Evolutionary conservation across 2,888 invertebrate species (phyloP), one percentile per base, ranked within the genome.

Genomic region (Xiphydria camelus): DNA sequence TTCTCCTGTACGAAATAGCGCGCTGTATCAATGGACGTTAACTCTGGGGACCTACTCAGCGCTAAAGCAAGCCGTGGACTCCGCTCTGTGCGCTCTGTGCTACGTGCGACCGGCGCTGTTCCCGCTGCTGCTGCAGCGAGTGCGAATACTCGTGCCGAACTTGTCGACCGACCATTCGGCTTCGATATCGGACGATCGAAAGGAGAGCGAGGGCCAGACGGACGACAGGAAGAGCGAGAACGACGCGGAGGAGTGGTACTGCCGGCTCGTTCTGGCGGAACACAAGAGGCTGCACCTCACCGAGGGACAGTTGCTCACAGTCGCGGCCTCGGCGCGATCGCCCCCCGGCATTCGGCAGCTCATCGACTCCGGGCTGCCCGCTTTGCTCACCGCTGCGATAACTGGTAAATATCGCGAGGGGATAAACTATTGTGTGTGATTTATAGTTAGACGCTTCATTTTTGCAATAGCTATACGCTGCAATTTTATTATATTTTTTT

Each of bases 81-180:
- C 89, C 64, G 82, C 92, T 41, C 76, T 94, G 36, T 94, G 94
- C 73, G 87, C 93, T 3, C 81, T 93, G 66, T 94, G 93, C 75
- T 89, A 87, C 73, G 88, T 92, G 20, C 83, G 87, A 57, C 88
- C 91, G 0, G 85, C 87, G 51, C 78, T 89, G 40, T 94, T 92
- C 67, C 85, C 84, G 33, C 78, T 83, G 55, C 72, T 94, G 20
- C 76, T 94, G 45, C 83, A 86, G 65, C 84, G 85, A 68, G 83
- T 92, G 74, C 86, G 86, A 37, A 84, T 88, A 14, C 61, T 81
- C 25, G 76, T 80, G 26, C 78, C 80, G 1, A 81, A 79, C 61
- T 60, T 78, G 26, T 74, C 79, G 1, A 79, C 78, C 0, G 79
- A 78, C 61, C 75, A 75, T 23, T 77, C 74, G 33, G 80, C 82